Evolutionary conservation across 2,113 vertebrate species (phyloP).

Genomic region (Thomomys bottae): DNA sequence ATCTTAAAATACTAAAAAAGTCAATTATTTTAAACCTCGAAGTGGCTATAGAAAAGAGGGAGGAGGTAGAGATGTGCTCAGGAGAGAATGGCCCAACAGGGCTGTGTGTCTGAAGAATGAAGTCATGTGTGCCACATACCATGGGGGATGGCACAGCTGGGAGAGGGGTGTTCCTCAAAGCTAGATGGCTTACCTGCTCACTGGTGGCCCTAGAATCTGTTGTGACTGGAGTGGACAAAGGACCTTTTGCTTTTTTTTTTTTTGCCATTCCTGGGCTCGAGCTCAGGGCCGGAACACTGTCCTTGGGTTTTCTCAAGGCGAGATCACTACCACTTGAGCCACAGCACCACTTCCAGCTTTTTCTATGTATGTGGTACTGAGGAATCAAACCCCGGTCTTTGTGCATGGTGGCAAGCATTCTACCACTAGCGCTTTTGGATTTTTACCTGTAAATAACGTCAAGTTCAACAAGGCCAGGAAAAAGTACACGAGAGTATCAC

Average conservation of each 20-base stretch:
- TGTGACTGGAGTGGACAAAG: constrained; percentile 54
- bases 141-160: constrained; percentile 72
- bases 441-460: constrained; percentile 75
- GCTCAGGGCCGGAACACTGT: too few species aligned
- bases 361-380: too few species aligned
- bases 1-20: not conserved
- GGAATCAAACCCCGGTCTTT: too few species aligned
- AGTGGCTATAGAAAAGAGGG: not conserved
- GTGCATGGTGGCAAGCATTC: too few species aligned
- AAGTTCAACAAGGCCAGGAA: constrained; percentile 73
- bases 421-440: too few species aligned
- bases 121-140: constrained; percentile 34
- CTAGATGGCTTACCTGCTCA: constrained; percentile 71
- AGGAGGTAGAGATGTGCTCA: not conserved
- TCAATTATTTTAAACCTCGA: not conserved
- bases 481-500: constrained; percentile 75
- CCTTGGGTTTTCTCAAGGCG: too few species aligned
- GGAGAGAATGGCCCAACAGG: too few species aligned
- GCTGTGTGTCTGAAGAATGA: constrained; percentile 43
- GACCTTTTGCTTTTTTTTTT: too few species aligned
- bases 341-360: too few species aligned
- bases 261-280: too few species aligned
- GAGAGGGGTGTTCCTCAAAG: constrained; percentile 70
- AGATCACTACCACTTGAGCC: too few species aligned
- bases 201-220: constrained; percentile 74